Evolutionary conservation across 2,797 vertebrate species (phyloP).

Genomic region (Poeciliopsis gracilis): DNA sequence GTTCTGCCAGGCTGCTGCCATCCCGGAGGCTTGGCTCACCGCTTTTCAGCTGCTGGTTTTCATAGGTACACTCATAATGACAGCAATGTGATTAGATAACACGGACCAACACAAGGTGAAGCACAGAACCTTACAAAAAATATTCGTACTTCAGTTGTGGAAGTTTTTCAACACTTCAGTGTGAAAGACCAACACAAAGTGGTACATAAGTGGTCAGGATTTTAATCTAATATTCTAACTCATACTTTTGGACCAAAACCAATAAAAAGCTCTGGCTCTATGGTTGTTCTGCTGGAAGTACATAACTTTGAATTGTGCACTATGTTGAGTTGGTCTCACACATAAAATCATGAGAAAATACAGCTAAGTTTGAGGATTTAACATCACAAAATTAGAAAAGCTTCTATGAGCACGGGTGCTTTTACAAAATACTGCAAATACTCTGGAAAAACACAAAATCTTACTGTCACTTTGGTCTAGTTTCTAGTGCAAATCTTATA

Average conservation of each 20-base stretch:
- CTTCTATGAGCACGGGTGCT: neutral
- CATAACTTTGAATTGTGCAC: neutral
- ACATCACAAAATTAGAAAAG: neutral
- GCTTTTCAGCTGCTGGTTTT: conserved; percentile 87
- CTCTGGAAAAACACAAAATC: no score
- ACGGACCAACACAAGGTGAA: neutral
- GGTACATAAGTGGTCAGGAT: neutral
- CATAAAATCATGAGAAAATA: neutral
- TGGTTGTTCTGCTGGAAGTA: neutral
- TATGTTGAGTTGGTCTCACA: neutral
- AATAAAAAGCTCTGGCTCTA: neutral
- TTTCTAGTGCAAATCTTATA: no score
- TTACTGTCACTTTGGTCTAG: no score
- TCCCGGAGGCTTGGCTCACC: conserved; percentile 89
- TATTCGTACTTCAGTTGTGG: neutral
- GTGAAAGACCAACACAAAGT: neutral
- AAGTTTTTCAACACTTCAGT: neutral
- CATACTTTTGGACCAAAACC: neutral
- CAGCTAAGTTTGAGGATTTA: neutral
- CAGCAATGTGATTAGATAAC: neutral
- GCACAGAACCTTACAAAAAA: neutral
- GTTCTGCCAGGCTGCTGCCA: conserved; percentile 83
- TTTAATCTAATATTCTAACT: neutral
- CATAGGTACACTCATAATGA: conserved; percentile 71
- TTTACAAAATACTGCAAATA: neutral